Evolutionary conservation across 2,888 invertebrate species (phyloP).

Genomic region (Dolomedes plantarius): DNA sequence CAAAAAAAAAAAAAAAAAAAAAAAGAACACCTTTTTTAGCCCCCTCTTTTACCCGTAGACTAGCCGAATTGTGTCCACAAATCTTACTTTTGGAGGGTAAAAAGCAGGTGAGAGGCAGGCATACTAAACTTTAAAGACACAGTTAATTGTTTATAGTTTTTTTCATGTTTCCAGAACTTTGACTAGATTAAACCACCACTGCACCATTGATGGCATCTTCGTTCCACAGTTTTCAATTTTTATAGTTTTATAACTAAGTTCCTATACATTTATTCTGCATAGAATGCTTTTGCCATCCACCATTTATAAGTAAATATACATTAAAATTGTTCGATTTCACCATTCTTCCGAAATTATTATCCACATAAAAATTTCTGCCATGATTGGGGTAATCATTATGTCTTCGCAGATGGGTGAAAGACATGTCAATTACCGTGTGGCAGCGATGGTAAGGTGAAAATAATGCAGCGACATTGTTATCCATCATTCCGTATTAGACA

Average conservation of each 20-base stretch:
- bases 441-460: not conserved
- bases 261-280: conserved; percentile 4
- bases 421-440: not conserved
- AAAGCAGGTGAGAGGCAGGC: conserved; percentile 41
- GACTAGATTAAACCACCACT: conserved; percentile 58
- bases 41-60: conserved; percentile 47
- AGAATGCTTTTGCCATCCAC: conserved; percentile 5
- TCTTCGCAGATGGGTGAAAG: not conserved
- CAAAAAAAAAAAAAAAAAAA: conserved; percentile 5
- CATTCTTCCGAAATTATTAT: not conserved
- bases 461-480: not conserved
- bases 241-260: not conserved
- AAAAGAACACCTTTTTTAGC: conserved; percentile 19
- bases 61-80: not conserved
- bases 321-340: not conserved
- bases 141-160: conserved; percentile 27
- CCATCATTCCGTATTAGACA: no score
- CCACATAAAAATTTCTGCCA: not conserved
- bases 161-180: conserved; percentile 30
- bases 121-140: conserved; percentile 40
- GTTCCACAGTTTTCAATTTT: conserved; percentile 5
- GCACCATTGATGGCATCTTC: conserved; percentile 18
- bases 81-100: conserved; percentile 26
- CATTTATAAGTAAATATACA: not conserved
- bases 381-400: not conserved